phyloP scores from a whole-genome alignment of 2,797 vertebrate species.

The Sebastiscus tertius region DNA sequence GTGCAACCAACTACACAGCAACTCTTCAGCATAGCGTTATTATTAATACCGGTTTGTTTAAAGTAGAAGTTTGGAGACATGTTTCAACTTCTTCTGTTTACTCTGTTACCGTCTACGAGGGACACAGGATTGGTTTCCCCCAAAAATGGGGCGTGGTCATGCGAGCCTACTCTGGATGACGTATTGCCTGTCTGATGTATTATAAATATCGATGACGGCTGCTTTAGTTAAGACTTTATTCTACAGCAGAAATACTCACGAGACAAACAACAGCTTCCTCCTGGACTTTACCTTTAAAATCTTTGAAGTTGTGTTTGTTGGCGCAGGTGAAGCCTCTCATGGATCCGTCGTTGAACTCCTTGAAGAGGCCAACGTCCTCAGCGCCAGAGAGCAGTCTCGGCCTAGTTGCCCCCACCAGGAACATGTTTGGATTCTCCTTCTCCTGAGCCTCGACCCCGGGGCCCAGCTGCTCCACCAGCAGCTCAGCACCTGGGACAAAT shows the following conservation, averaged over 20 bases:
- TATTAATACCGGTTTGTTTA: too few relatives aligned
- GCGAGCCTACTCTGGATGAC: rapidly evolving
- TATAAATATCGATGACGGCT: background rate
- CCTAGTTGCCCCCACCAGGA: slow-evolving; percentile 88
- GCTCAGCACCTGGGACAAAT: slow-evolving; percentile 85
- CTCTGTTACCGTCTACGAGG: too few relatives aligned
- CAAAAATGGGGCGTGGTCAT: too few relatives aligned
- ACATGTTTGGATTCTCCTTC: slow-evolving; percentile 86
- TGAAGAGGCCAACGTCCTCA: slow-evolving; percentile 91
- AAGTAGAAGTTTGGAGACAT: too few relatives aligned
- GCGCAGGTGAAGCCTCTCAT: slow-evolving; percentile 91
- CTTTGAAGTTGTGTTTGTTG: slow-evolving; percentile 88
- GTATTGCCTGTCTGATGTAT: background rate
- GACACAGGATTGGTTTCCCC: rapidly evolving
- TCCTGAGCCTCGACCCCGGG: slow-evolving; percentile 70
- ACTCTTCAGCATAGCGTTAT: too few relatives aligned
- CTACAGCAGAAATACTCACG: background rate
- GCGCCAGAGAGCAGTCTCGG: slow-evolving; percentile 90
- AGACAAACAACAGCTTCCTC: background rate
- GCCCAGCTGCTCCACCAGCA: slow-evolving; percentile 87
- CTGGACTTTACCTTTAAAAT: slow-evolving; percentile 84
- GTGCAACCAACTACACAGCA: too few relatives aligned
- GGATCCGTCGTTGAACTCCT: slow-evolving; percentile 89
- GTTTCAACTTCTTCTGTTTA: too few relatives aligned
- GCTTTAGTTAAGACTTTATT: background rate